Evolutionary conservation across 2,113 vertebrate species (phyloP).

Genomic region (Lepus americanus): DNA sequence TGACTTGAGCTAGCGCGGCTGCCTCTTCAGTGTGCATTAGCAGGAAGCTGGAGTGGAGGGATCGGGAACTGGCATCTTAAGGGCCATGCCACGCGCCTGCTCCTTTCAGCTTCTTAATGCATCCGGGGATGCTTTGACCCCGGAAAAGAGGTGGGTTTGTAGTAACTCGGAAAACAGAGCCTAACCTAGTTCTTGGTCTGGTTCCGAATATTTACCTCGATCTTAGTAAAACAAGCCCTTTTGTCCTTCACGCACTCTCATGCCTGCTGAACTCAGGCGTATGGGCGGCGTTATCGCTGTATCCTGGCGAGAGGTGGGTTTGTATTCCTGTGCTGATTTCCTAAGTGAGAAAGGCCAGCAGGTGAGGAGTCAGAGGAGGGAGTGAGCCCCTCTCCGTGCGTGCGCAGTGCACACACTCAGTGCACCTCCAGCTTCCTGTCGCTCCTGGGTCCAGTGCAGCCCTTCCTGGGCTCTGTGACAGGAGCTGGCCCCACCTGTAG

Average conservation of each 20-base stretch:
- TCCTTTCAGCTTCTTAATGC: too few species aligned
- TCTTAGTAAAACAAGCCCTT: background rate
- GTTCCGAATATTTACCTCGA: conserved; percentile 42
- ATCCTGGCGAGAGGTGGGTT: background rate
- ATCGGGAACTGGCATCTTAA: too few species aligned
- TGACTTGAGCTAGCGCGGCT: too few species aligned
- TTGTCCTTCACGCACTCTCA: background rate
- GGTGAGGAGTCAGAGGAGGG: background rate
- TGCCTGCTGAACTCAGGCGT: background rate
- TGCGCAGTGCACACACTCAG: background rate
- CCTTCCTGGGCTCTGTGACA: background rate
- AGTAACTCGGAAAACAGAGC: conserved; percentile 2
- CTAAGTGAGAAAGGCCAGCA: background rate
- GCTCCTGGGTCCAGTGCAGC: background rate
- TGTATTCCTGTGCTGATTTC: background rate
- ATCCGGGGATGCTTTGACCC: background rate
- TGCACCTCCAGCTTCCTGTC: background rate
- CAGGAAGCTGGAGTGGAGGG: too few species aligned
- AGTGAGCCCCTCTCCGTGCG: background rate
- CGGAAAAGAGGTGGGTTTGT: background rate
- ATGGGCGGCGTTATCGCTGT: background rate
- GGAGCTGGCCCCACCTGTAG: background rate
- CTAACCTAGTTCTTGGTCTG: conserved; percentile 15
- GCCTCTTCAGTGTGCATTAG: too few species aligned
- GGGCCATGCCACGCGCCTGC: too few species aligned